Conservation (phyloP, 2,888 invertebrate genomes). For the Poecilus cupreus region DNA sequence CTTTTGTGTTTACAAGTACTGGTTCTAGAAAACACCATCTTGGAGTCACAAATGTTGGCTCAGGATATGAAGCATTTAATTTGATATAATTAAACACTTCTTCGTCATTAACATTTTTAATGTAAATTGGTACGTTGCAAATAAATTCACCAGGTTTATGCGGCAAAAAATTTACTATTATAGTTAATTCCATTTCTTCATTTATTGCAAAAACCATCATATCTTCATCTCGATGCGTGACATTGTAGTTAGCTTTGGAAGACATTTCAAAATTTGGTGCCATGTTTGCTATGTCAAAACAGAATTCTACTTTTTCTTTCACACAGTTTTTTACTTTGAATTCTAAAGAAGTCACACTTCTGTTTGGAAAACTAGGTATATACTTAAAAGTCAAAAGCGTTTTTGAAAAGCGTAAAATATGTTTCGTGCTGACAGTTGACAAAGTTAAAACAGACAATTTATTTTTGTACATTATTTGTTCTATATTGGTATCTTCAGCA, state of each 20-base stretch:
- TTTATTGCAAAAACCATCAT: conserved; percentile 65
- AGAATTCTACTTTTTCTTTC: conserved; percentile 63
- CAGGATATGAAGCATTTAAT: conserved; percentile 66
- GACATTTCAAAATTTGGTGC: conserved; percentile 66
- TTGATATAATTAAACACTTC: conserved; percentile 69
- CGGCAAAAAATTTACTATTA: conserved; percentile 67
- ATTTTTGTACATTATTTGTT: neutral
- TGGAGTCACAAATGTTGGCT: conserved; percentile 66
- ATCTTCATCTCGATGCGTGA: neutral
- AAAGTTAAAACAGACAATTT: conserved; percentile 13
- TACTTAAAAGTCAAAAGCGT: conserved; percentile 57
- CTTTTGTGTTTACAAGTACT: conserved; percentile 64
- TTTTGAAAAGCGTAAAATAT: conserved; percentile 60
- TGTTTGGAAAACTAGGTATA: neutral
- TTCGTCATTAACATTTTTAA: conserved; percentile 66
- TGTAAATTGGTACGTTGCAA: conserved; percentile 68
- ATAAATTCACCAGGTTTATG: conserved; percentile 64
- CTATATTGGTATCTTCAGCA: neutral
- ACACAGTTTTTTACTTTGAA: conserved; percentile 62
- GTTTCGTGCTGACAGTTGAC: conserved; percentile 7
- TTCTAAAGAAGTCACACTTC: neutral
- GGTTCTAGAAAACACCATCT: conserved; percentile 68
- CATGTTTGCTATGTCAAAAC: conserved; percentile 67
- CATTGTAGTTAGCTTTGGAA: neutral
- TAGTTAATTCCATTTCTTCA: conserved; percentile 64